Base-by-base conservation (phyloP, 2,888 invertebrate genomes). In the Coenonympha glycerion region DNA sequence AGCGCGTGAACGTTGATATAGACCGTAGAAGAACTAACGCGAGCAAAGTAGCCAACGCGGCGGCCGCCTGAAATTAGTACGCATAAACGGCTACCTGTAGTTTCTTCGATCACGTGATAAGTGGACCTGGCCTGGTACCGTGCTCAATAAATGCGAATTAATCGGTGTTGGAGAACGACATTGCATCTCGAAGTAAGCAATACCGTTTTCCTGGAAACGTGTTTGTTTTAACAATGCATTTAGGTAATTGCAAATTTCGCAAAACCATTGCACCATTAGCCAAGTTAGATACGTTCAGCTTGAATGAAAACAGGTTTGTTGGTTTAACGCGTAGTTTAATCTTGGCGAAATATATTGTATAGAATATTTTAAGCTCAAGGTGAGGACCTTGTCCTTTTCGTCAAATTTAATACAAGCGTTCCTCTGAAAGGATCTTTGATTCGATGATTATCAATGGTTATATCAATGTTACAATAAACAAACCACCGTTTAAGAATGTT, bases 331-430 rank as follows among this genome's bases (percentile, higher is more conserved):
- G 45, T 34, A 45, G 40, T 52, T 48, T 34, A 34, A 34, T 49
- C 31, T 44, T 19, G 34, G 36, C 26, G 31, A 47, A 45, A 49
- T 45, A 45, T 19, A 40, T 49, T 41, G 28, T 45, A 44, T 15
- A 47, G 34, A 44, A 24, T 47, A 26, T 36, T 37, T 49, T 41
- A 49, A 42, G 41, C 42, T 53, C 45, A 45, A 49, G 48, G 48
- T 34, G 39, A 49, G 22, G 22, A 53, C 40, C 52, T 49, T 45
- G 48, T 49, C 48, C 40, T 52, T 53, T 53, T 53, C 34, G 16
- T 8, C 45, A 44, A 9, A 48, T 34, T 47, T 24, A 26, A 40
- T 49, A 44, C 21, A 18, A 48, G 6, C 30, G 24, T 39, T n/a
- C 45, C 50, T 46, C 45, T 33, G 16, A 40, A 19, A 36, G 46